A percentile compares a stretch with the other conserved stretches of the same genome.
Evolutionary conservation across 53 echinoderm and acorn worm genomes (phyloP).

Genomic region (Hippasteria phrygiana): DNA sequence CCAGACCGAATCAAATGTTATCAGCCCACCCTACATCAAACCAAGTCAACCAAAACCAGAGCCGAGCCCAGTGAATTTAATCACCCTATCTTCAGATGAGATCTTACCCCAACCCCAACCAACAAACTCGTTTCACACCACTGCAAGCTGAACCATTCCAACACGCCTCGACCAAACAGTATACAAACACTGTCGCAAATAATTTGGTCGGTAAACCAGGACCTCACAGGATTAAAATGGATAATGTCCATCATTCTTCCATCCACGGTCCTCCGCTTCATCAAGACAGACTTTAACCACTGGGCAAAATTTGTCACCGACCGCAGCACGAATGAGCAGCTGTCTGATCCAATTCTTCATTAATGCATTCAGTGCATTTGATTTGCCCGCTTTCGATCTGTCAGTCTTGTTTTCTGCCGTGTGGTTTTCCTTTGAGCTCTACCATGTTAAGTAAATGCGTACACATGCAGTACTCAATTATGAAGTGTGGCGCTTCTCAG

Average conservation of each 20-base stretch:
- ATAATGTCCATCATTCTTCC: not conserved
- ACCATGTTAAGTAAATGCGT: not conserved
- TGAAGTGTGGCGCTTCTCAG: conserved; percentile 1
- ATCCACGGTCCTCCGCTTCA: not conserved
- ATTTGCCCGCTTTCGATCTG: not conserved
- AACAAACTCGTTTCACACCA: too few relatives aligned
- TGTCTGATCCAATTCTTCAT: not conserved
- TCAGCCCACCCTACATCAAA: not conserved
- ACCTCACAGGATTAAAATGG: not conserved
- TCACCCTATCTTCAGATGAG: not conserved
- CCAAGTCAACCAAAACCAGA: not conserved
- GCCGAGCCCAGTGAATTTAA: not conserved
- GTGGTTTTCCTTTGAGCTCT: not conserved
- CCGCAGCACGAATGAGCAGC: not conserved
- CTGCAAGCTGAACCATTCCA: too few relatives aligned
- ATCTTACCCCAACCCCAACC: not conserved
- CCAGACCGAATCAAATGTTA: too few relatives aligned
- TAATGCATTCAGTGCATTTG: not conserved
- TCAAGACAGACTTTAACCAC: not conserved
- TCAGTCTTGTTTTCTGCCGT: conserved; percentile 5
- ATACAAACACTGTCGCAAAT: too few relatives aligned
- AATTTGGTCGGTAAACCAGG: too few relatives aligned
- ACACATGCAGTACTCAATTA: not conserved
- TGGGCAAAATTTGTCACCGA: not conserved
- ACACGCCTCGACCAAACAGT: too few relatives aligned